These are phyloP conservation scores for Ptychochromis oligacanthus DNA, from an alignment of 2,113 vertebrate genomes.

Conservation along the genomic window DNA sequence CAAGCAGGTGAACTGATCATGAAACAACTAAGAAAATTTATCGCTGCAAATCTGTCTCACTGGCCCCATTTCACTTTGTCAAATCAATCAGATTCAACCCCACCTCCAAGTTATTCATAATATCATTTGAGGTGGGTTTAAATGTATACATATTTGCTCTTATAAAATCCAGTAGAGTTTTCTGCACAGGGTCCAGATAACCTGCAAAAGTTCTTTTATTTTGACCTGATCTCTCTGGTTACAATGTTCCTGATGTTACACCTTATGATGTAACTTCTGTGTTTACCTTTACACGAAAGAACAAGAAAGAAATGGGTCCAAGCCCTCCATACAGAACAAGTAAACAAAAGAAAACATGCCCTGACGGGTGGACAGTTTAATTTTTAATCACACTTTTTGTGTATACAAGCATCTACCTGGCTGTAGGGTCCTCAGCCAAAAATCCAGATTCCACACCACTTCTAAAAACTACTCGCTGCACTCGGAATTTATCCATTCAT, in stretches of 20 bases:
- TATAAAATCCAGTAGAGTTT: background rate
- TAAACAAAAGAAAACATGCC: too few relatives aligned
- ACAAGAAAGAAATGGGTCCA: too few relatives aligned
- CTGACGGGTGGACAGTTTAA: too few relatives aligned
- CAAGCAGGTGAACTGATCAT: conserved; percentile 12
- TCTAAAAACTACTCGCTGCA: background rate
- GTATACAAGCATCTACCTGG: background rate
- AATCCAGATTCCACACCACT: background rate
- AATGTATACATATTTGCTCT: background rate
- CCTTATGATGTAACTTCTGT: too few relatives aligned
- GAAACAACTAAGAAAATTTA: background rate
- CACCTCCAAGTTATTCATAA: background rate
- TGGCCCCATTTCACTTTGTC: background rate
- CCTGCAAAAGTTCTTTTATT: background rate
- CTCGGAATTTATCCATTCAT: background rate
- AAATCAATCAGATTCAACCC: background rate
- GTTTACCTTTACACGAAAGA: too few relatives aligned
- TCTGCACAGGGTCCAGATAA: background rate
- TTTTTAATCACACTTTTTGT: too few relatives aligned
- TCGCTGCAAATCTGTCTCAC: background rate
- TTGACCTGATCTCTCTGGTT: too few relatives aligned
- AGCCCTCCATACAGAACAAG: too few relatives aligned
- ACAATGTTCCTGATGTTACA: too few relatives aligned
- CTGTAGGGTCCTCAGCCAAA: background rate
- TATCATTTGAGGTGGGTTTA: background rate